Percentiles rank a stretch among this genome's conserved stretches.
Conservation (phyloP, 2,888 invertebrate species). For the Cataglyphis livida region DNA sequence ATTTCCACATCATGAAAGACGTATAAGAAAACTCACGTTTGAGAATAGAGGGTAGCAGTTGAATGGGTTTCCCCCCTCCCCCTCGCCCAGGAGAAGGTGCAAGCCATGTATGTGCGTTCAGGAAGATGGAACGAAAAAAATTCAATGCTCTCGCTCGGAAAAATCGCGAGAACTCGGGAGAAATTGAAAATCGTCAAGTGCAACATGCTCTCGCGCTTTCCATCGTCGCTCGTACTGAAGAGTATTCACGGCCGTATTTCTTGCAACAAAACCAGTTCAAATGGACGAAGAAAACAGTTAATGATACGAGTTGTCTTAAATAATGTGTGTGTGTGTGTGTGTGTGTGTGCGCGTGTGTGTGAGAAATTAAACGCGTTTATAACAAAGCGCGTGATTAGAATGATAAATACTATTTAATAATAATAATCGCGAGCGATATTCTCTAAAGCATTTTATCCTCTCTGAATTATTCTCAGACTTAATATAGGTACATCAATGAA, state of each 20-base stretch:
- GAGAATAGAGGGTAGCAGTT: conserved; percentile 58
- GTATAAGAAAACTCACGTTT: conserved; percentile 68
- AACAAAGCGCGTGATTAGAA: conserved; percentile 22
- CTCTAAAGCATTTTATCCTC: background rate
- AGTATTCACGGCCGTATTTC: conserved; percentile 27
- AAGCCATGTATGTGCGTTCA: conserved; percentile 31
- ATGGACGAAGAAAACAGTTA: conserved; percentile 22
- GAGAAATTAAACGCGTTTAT: background rate
- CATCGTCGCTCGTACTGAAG: conserved; percentile 51
- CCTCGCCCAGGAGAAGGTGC: conserved; percentile 45
- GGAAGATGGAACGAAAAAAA: conserved; percentile 55
- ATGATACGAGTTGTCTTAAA: conserved; percentile 31
- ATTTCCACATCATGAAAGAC: conserved; percentile 56
- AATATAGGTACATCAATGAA: background rate
- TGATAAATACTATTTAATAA: background rate
- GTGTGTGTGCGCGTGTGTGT: background rate
- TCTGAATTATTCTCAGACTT: background rate
- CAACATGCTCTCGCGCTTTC: conserved; percentile 60
- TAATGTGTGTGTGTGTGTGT: background rate
- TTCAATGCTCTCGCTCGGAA: conserved; percentile 59
- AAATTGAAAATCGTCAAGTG: conserved; percentile 66
- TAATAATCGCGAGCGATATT: background rate
- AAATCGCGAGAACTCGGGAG: conserved; percentile 48
- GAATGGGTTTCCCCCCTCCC: conserved; percentile 44
- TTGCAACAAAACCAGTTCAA: conserved; percentile 28